Base-by-base conservation (phyloP, 2,888 invertebrate species). In the Hypomecis punctinalis region DNA sequence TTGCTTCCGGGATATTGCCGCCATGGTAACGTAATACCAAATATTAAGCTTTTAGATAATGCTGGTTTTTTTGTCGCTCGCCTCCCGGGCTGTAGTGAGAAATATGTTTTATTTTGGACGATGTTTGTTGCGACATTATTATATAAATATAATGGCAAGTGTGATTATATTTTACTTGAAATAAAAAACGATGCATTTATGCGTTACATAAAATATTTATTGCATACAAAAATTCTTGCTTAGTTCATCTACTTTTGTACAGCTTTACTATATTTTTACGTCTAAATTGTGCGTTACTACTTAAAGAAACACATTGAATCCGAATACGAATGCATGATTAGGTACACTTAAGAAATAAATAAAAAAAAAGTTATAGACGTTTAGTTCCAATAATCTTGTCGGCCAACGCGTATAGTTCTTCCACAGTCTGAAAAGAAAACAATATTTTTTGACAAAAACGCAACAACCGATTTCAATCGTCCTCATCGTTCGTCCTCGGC, bases 341-440 rank as follows among this genome's bases (percentile, higher is more conserved):
- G 47, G 59, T 57, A 72, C 70, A 70, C 63, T 59, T 64, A 71
- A 64, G n/a, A 62, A 57, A 68, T 66, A 63, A 60, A 66, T 68
- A 56, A 55, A 71, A 72, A 66, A 48, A 3, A 35, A 51, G 63
- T 79, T 79, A 88, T 43, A 89, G 68, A 67, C 91, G 90, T 80
- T 92, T 92, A 2, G 82, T 85, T 74, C 93, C 95, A 60, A 95
- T 94, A 51, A 96, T 95, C 81, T 94, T 94, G 80, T 96, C 95
- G 5, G 96, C 96, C 73, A 95, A 85, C 9, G 90, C 84, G 80
- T 96, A 96, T 75, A 96, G 90, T 77, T 96, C 95, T 74, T 95
- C 95, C 54, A 96, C 95, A 4, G 94, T 95, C 95, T 96, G 93
- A 53, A 93, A 94, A 76, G 73, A 73, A 79, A 75, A 64, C 47